Evolutionary conservation across 2,113 vertebrate species (phyloP).

Genomic region (Psilopogon haemacephalus): DNA sequence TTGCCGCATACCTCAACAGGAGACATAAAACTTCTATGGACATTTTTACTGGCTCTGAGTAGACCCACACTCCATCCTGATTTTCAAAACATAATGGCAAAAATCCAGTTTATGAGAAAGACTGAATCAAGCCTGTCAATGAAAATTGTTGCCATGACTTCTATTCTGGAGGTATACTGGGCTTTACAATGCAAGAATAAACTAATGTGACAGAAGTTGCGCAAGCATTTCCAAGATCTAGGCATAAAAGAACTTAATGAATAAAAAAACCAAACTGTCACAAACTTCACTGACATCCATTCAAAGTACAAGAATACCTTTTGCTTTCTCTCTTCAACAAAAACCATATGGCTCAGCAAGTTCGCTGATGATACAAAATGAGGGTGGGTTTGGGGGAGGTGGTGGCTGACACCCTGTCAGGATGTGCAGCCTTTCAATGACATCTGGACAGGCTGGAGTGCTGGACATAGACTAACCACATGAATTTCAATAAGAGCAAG

Average conservation of each 20-base stretch:
- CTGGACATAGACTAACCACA: too few species aligned
- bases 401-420: too few species aligned
- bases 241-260: neutral
- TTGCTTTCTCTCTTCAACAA: neutral
- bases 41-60: neutral
- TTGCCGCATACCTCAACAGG: neutral
- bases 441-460: too few species aligned
- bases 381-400: too few species aligned
- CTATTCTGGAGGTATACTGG: neutral
- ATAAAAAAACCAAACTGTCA: neutral
- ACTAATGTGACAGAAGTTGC: neutral
- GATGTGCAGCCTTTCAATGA: too few species aligned
- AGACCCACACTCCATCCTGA: neutral
- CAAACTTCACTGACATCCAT: neutral
- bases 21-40: neutral
- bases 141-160: neutral
- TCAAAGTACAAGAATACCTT: neutral
- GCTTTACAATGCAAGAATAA: neutral
- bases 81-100: neutral
- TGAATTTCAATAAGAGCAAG: too few species aligned
- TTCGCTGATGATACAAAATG: too few species aligned
- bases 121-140: fast-evolving
- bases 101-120: neutral
- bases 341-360: neutral
- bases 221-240: neutral